Evolutionary conservation across 2,113 vertebrate species (phyloP).

Genomic region (Ceratotherium simum): DNA sequence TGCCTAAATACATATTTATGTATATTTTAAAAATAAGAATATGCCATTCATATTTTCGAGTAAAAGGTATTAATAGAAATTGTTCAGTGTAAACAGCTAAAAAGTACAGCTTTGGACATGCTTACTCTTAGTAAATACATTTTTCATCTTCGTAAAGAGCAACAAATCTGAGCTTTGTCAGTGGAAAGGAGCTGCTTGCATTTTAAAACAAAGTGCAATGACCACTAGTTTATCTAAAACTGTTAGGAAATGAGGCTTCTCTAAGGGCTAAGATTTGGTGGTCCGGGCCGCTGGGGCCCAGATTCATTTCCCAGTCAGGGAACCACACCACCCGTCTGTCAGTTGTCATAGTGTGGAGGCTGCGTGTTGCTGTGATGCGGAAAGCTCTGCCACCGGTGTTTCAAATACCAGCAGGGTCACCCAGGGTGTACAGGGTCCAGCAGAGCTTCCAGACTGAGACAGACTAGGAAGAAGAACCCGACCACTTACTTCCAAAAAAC

Average conservation of each 20-base stretch:
- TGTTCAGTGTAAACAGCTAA: background rate
- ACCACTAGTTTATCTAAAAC: background rate
- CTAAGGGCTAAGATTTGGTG: too few relatives aligned
- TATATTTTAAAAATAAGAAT: slow-evolving; percentile 31
- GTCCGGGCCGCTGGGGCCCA: too few relatives aligned
- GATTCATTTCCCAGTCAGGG: too few relatives aligned
- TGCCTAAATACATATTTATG: background rate
- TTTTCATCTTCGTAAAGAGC: background rate
- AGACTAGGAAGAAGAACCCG: too few relatives aligned
- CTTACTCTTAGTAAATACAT: background rate
- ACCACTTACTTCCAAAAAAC: too few relatives aligned
- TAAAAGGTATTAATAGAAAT: background rate
- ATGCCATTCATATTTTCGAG: background rate
- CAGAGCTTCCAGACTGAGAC: too few relatives aligned
- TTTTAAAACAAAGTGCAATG: background rate
- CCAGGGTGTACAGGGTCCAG: too few relatives aligned
- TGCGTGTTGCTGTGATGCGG: too few relatives aligned
- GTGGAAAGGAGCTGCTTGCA: background rate
- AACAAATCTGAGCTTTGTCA: background rate
- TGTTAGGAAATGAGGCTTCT: background rate
- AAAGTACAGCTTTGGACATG: background rate
- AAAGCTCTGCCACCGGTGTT: too few relatives aligned
- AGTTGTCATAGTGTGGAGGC: too few relatives aligned
- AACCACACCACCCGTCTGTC: too few relatives aligned
- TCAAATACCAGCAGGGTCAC: too few relatives aligned